These are phyloP conservation scores for Botia kubotai DNA, from an alignment of 2,797 vertebrate genomes.

Conservation along the genomic window DNA sequence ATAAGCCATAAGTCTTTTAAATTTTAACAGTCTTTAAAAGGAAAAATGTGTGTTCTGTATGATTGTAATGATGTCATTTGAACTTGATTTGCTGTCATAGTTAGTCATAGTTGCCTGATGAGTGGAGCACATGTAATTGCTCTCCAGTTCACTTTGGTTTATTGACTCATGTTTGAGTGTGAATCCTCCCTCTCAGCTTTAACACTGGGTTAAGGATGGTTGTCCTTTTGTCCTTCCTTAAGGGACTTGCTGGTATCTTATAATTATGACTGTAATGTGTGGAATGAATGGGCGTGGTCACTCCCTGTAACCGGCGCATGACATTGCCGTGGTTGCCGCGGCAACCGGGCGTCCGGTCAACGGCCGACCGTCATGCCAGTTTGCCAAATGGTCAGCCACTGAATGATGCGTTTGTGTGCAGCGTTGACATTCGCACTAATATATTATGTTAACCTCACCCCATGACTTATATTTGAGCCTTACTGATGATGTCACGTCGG, in stretches of 20 bases:
- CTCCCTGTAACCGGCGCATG: neutral
- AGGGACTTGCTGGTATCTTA: conserved; percentile 28
- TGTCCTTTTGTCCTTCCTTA: conserved; percentile 23
- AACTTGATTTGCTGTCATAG: conserved; percentile 3
- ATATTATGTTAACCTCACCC: conserved; percentile 34
- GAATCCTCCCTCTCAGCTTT: neutral
- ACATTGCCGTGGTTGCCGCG: conserved; percentile 22
- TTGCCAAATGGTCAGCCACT: conserved; percentile 30
- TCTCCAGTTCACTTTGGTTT: neutral
- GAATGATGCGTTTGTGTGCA: conserved; percentile 8
- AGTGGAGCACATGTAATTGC: neutral
- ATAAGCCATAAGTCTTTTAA: neutral
- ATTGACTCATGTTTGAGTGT: neutral
- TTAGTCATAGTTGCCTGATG: neutral
- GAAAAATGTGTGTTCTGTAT: neutral
- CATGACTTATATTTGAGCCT: conserved; percentile 33
- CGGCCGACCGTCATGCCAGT: conserved; percentile 32
- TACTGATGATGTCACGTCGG: conserved; percentile 28
- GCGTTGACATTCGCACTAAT: conserved; percentile 1
- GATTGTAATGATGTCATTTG: neutral
- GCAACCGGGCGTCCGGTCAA: conserved; percentile 34
- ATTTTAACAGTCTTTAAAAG: neutral
- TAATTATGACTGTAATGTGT: conserved; percentile 48
- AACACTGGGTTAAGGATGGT: neutral
- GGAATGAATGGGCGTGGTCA: conserved; percentile 50